Percentiles rank a stretch among this genome's conserved stretches.
Evolutionary conservation across 2,888 invertebrate species (phyloP).

Genomic region (Eupithecia inturbata): DNA sequence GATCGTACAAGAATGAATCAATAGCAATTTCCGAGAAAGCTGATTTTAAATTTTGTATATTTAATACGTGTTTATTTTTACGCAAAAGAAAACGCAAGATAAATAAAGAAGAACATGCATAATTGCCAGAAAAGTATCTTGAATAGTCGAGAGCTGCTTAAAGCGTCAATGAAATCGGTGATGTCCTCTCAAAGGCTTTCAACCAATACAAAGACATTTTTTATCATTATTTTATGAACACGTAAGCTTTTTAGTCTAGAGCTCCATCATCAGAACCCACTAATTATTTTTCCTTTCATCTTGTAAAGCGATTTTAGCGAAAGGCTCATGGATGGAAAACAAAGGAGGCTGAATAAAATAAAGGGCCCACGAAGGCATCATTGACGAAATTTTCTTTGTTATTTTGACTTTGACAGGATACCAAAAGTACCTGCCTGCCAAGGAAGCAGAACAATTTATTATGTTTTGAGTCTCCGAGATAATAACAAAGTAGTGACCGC

Average conservation of each 20-base stretch:
- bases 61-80: no score
- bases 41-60: no score
- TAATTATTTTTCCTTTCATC: constrained; percentile 75
- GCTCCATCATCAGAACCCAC: constrained; percentile 50
- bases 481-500: constrained; percentile 20
- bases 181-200: not conserved
- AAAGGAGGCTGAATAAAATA: constrained; percentile 69
- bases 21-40: no score
- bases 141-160: not conserved
- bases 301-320: constrained; percentile 68
- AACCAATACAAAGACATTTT: not conserved
- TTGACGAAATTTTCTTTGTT: constrained; percentile 70
- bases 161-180: not conserved
- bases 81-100: no score
- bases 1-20: no score
- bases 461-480: constrained; percentile 26
- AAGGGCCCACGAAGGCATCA: constrained; percentile 58
- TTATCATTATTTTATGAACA: not conserved
- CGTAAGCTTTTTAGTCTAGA: constrained; percentile 38
- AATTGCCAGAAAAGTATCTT: not conserved
- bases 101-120: not conserved
- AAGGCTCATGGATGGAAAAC: constrained; percentile 61
- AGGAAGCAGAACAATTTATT: constrained; percentile 28
- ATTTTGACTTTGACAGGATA: constrained; percentile 50
- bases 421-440: constrained; percentile 25